phyloP scores from a whole-genome alignment of 1,140 invertebrate species.

The Anastatus disparis region DNA sequence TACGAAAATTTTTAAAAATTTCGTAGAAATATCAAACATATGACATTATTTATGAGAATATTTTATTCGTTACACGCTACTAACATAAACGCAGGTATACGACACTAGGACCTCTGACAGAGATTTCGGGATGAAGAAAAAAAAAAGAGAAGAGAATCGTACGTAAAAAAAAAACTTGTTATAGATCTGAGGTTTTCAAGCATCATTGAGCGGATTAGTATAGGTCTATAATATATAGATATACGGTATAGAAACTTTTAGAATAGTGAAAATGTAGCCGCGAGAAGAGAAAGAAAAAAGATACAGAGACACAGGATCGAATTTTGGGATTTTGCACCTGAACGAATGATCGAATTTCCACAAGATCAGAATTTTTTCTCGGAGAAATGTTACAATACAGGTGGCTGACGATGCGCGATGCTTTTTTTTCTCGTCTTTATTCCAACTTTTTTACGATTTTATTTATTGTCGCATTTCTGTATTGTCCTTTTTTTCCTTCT shows the following conservation, averaged over 20 bases:
- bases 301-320: neutral
- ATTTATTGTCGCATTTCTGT: too few relatives aligned
- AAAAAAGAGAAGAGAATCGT: constrained; percentile 10
- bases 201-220: constrained; percentile 45
- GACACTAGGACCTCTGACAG: constrained; percentile 20
- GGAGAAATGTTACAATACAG: constrained; percentile 8
- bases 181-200: constrained; percentile 41
- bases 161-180: too few relatives aligned
- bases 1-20: neutral
- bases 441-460: too few relatives aligned
- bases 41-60: constrained; percentile 35
- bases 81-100: neutral
- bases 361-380: constrained; percentile 25
- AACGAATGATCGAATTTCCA: constrained; percentile 34
- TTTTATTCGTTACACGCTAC: constrained; percentile 21
- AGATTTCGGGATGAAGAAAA: neutral
- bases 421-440: neutral
- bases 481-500: neutral
- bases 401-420: constrained; percentile 15
- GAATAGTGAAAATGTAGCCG: too few relatives aligned
- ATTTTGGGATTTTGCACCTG: constrained; percentile 34
- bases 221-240: too few relatives aligned
- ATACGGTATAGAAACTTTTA: too few relatives aligned
- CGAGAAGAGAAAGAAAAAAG: constrained; percentile 9
- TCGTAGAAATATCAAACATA: neutral